Conservation (phyloP, 2,888 invertebrate genomes). For the Ophion slaviceki region DNA sequence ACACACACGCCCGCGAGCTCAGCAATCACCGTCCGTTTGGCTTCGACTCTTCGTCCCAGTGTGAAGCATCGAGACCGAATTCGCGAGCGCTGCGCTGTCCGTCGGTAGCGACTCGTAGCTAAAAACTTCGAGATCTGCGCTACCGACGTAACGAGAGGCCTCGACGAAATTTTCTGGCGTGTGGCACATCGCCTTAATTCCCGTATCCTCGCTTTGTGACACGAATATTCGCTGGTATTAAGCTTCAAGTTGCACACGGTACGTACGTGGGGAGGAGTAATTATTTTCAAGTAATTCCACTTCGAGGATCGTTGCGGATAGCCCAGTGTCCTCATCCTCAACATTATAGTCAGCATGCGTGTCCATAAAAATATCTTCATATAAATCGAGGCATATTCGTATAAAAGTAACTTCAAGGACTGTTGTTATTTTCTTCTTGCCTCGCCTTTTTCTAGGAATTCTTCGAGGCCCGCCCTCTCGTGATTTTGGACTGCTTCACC, state of each 20-base stretch:
- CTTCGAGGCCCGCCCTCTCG: not conserved
- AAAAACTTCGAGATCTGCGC: too few relatives aligned
- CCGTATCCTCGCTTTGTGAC: slow-evolving; percentile 62
- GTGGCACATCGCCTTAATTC: slow-evolving; percentile 51
- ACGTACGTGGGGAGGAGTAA: not conserved
- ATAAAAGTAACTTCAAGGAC: not conserved
- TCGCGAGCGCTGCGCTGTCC: too few relatives aligned
- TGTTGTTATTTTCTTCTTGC: too few relatives aligned
- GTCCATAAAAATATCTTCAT: too few relatives aligned
- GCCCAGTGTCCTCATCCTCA: not conserved
- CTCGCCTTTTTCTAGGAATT: not conserved
- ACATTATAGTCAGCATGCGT: not conserved
- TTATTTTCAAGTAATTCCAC: not conserved
- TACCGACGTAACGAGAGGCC: too few relatives aligned
- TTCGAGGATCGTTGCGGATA: not conserved
- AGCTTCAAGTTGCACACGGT: slow-evolving; percentile 24
- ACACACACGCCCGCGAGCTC: too few relatives aligned
- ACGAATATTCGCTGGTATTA: slow-evolving; percentile 66
- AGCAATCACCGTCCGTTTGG: too few relatives aligned
- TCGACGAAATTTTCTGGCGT: too few relatives aligned
- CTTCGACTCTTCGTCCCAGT: too few relatives aligned
- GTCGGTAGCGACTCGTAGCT: too few relatives aligned
- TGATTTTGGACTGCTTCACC: not conserved
- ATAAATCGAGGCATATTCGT: not conserved
- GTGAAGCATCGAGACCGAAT: too few relatives aligned